Conservation (phyloP, 2,113 vertebrate genomes). For the Bubo blakistoni region DNA sequence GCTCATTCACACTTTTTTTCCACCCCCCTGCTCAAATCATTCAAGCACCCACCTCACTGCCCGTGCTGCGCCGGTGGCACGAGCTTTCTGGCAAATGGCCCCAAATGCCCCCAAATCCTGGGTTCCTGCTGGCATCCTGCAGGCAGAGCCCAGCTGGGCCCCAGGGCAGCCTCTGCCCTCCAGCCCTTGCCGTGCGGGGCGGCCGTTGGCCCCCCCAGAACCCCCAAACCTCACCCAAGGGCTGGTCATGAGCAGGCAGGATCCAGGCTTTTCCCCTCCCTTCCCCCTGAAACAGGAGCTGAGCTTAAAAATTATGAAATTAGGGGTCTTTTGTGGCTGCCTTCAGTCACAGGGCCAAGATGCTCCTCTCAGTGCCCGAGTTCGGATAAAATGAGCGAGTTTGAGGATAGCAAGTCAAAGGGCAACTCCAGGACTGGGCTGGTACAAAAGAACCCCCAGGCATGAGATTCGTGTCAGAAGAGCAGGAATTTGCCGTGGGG, state of each 20-base stretch:
- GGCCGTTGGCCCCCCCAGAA: neutral
- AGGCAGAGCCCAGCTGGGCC: neutral
- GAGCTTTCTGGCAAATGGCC: neutral
- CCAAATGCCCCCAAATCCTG: neutral
- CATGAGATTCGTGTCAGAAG: rapidly evolving
- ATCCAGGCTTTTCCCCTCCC: neutral
- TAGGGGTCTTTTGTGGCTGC: rapidly evolving
- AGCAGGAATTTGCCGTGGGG: neutral
- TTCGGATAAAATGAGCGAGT: rapidly evolving
- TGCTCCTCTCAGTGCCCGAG: neutral
- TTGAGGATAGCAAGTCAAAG: neutral
- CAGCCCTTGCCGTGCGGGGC: rapidly evolving
- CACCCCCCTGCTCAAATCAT: neutral
- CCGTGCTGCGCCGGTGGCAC: rapidly evolving
- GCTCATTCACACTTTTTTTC: neutral
- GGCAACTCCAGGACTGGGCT: neutral
- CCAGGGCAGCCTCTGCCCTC: neutral
- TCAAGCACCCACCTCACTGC: neutral
- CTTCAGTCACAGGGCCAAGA: neutral
- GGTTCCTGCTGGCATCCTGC: neutral
- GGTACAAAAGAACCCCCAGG: rapidly evolving
- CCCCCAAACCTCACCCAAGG: neutral
- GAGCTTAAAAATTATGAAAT: neutral
- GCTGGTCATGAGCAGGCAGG: neutral
- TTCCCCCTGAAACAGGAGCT: neutral